Conservation (phyloP, 2,888 invertebrate genomes). For the Conomelus anceps region DNA sequence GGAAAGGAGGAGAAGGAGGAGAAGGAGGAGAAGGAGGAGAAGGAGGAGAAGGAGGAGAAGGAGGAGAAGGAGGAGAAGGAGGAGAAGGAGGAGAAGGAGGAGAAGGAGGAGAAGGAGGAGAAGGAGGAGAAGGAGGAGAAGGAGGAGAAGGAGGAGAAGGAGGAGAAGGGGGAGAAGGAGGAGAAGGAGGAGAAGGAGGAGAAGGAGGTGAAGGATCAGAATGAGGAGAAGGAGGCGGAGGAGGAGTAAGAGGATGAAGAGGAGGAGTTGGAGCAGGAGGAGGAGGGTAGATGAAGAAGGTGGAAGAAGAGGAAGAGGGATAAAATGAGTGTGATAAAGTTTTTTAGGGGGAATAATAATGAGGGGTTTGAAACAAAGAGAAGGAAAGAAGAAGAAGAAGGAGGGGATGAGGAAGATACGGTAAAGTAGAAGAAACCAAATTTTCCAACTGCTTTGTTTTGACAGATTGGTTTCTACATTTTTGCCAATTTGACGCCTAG, state of each 20-base stretch:
- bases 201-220: no score
- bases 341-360: no score
- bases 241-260: no score
- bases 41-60: background rate
- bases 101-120: background rate
- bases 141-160: background rate
- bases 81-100: background rate
- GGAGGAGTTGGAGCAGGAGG: no score
- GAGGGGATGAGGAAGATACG: background rate
- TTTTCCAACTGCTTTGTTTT: no score
- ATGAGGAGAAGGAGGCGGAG: background rate
- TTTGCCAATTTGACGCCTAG: no score
- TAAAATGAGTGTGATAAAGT: no score
- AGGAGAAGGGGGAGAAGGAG: slow-evolving; percentile 29
- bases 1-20: slow-evolving; percentile 17
- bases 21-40: background rate
- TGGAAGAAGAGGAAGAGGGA: background rate
- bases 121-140: slow-evolving; percentile 8
- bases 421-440: background rate
- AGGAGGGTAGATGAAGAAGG: background rate
- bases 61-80: slow-evolving; percentile 2
- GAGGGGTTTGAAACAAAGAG: background rate
- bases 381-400: background rate
- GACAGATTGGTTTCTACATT: no score
- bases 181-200: slow-evolving; percentile 15